phyloP scores from a whole-genome alignment of 1,140 invertebrate genomes.

The Cotesia chilonis region DNA sequence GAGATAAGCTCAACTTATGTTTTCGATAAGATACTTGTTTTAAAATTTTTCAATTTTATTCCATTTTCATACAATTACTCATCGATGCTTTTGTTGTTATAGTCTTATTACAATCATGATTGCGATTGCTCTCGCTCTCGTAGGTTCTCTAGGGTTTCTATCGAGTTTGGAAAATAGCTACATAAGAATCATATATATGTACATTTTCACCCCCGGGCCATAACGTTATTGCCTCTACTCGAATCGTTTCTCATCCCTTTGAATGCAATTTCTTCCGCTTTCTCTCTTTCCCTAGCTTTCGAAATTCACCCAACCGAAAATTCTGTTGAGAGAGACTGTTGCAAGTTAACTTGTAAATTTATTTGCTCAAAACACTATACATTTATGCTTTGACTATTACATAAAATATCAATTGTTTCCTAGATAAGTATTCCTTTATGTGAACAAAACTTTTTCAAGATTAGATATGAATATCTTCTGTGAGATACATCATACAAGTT shows the following conservation, averaged over 20 bases:
- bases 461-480: no score
- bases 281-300: neutral
- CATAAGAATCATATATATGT: slow-evolving; percentile 3
- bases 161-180: slow-evolving; percentile 3
- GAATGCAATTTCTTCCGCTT: neutral
- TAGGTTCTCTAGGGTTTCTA: neutral
- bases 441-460: no score
- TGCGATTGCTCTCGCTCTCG: slow-evolving; percentile 1
- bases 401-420: no score
- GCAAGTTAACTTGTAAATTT: slow-evolving; percentile 18
- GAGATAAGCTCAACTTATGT: slow-evolving; percentile 1
- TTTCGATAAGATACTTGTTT: neutral
- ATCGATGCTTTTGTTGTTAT: slow-evolving; percentile 5
- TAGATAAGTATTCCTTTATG: no score
- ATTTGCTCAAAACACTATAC: slow-evolving; percentile 2
- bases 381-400: neutral
- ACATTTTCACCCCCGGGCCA: slow-evolving; percentile 19
- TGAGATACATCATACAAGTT: no score
- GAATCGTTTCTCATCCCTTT: slow-evolving; percentile 19
- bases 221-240: slow-evolving; percentile 22
- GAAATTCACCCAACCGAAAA: slow-evolving; percentile 8
- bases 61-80: neutral
- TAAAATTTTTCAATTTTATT: slow-evolving; percentile 25
- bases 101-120: slow-evolving; percentile 16
- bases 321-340: neutral